These are phyloP conservation scores for Peromyscus leucopus DNA, from an alignment of 2,113 vertebrate species.

Conservation along the genomic window DNA sequence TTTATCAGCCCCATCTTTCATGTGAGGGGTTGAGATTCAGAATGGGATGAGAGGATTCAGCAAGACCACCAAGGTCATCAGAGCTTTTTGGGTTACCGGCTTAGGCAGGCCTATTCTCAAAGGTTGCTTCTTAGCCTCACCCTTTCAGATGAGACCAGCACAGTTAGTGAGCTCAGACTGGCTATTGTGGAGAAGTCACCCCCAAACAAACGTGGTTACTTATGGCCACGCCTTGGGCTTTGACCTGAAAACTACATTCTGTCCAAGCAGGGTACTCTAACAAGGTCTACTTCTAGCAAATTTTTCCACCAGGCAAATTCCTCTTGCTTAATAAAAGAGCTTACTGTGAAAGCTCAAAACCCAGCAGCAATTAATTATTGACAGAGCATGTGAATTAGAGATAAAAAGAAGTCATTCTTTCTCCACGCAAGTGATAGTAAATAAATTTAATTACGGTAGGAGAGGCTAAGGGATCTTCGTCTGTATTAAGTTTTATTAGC, in stretches of 20 bases:
- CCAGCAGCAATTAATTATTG: slow-evolving; percentile 90
- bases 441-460: slow-evolving; percentile 90
- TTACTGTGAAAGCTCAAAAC: slow-evolving; percentile 86
- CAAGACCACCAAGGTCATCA: background rate
- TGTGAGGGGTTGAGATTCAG: background rate
- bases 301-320: slow-evolving; percentile 83
- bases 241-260: slow-evolving; percentile 54
- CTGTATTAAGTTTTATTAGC: slow-evolving; percentile 90
- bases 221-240: background rate
- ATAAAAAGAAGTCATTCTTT: slow-evolving; percentile 89
- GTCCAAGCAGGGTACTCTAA: slow-evolving; percentile 55
- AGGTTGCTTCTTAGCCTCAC: background rate
- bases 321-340: slow-evolving; percentile 85
- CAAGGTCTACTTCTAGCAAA: slow-evolving; percentile 73
- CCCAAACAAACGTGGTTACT: background rate
- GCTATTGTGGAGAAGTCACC: background rate
- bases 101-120: background rate
- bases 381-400: slow-evolving; percentile 89
- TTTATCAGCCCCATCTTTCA: background rate
- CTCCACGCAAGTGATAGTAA: slow-evolving; percentile 86
- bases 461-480: slow-evolving; percentile 88
- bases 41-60: background rate
- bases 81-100: background rate
- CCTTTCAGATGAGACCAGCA: background rate
- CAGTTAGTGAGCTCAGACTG: background rate